Evolutionary conservation across 2,888 invertebrate species (phyloP).

Genomic region (Drosophila suboccidentalis): DNA sequence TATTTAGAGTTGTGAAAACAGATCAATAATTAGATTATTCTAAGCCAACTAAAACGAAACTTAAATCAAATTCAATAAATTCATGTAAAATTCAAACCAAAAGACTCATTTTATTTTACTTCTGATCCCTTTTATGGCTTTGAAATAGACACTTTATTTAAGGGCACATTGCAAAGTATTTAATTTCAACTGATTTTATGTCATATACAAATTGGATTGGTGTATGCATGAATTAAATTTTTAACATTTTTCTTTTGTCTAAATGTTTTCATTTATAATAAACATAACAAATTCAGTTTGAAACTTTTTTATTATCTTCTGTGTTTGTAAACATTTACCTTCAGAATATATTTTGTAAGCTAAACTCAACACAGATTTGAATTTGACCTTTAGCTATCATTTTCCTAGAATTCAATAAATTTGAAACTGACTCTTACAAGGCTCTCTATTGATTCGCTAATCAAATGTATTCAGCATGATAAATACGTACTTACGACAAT

Average conservation of each 20-base stretch:
- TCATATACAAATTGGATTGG: not conserved
- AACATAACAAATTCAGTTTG: too few relatives aligned
- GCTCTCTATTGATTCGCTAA: constrained; percentile 21
- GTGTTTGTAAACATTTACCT: too few relatives aligned
- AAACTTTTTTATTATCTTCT: too few relatives aligned
- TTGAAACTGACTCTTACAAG: not conserved
- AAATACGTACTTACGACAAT: constrained; percentile 43
- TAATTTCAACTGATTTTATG: too few relatives aligned
- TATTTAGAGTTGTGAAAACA: constrained; percentile 80
- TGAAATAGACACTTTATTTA: not conserved
- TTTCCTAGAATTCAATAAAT: not conserved
- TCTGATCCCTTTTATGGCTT: not conserved
- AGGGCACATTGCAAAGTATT: not conserved
- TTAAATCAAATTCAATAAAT: constrained; percentile 59
- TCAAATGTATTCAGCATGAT: constrained; percentile 25
- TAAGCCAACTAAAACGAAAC: constrained; percentile 41
- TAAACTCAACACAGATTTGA: too few relatives aligned
- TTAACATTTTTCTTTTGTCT: not conserved
- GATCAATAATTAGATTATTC: constrained; percentile 82
- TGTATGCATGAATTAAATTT: not conserved
- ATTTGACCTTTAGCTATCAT: too few relatives aligned
- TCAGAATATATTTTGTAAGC: too few relatives aligned
- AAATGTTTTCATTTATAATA: too few relatives aligned
- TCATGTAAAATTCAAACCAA: constrained; percentile 41
- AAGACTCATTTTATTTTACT: not conserved